Percentiles rank a stretch among this genome's conserved stretches.
Evolutionary conservation across 2,797 vertebrate species (phyloP).

Genomic region (Hyperoplus immaculatus): DNA sequence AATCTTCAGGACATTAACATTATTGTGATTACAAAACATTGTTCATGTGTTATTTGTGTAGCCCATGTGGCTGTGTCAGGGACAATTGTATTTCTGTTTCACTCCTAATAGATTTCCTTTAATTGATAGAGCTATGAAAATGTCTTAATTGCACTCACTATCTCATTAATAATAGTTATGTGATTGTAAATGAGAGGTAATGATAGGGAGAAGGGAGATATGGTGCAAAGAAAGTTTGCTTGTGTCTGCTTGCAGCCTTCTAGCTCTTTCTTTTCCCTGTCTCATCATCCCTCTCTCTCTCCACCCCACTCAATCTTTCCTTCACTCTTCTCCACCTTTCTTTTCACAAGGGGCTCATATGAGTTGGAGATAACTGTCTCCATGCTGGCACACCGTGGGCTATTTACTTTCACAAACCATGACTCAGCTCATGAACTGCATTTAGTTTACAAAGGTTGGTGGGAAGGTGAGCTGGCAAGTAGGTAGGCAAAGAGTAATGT

Average conservation of each 20-base stretch:
- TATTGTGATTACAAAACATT: constrained; percentile 5
- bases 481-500: constrained; percentile 15
- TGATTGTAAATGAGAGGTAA: constrained; percentile 33
- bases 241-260: constrained; percentile 42
- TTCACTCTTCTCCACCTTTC: constrained; percentile 38
- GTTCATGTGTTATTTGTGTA: constrained; percentile 5
- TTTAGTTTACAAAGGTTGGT: constrained; percentile 41
- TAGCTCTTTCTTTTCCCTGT: constrained; percentile 35
- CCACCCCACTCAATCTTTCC: constrained; percentile 23
- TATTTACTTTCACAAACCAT: constrained; percentile 63
- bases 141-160: constrained; percentile 38
- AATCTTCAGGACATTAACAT: constrained; percentile 7
- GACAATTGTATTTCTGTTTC: neutral
- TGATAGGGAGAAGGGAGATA: constrained; percentile 24
- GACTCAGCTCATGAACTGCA: constrained; percentile 59
- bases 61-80: neutral
- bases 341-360: constrained; percentile 53
- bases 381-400: constrained; percentile 50
- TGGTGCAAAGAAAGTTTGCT: constrained; percentile 23
- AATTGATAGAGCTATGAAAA: constrained; percentile 32
- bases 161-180: constrained; percentile 42
- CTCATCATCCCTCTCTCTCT: constrained; percentile 24
- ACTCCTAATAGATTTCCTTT: constrained; percentile 20
- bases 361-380: constrained; percentile 50
- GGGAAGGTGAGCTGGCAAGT: constrained; percentile 11